phyloP scores from a whole-genome alignment of 2,113 vertebrate genomes.

The Elachura formosa region DNA sequence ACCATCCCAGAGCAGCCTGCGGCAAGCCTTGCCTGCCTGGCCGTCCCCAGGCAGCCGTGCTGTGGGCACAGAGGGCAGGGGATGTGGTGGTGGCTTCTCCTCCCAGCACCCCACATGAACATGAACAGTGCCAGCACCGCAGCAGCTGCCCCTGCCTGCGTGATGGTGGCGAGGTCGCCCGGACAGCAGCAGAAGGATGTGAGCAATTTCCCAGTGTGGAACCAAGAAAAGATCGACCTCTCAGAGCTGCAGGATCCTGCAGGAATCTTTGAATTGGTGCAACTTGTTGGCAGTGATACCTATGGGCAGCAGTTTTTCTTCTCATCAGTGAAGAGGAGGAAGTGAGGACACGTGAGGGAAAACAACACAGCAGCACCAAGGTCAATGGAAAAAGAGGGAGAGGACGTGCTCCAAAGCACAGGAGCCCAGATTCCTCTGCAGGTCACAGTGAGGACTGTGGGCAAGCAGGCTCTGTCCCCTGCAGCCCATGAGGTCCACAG shows the following conservation, averaged over 20 bases:
- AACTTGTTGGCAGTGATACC: neutral
- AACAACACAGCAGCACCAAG: neutral
- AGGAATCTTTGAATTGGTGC: neutral
- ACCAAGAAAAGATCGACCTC: neutral
- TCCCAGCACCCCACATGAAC: too few relatives aligned
- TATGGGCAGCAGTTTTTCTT: neutral
- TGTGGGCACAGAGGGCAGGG: too few relatives aligned
- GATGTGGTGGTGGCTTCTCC: neutral
- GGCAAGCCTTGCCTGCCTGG: neutral
- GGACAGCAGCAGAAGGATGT: neutral
- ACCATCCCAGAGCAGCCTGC: neutral
- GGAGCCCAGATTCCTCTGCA: neutral
- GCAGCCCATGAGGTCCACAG: neutral
- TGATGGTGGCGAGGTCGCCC: rapidly evolving
- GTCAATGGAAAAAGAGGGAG: neutral
- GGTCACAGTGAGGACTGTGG: neutral
- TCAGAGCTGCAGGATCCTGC: neutral
- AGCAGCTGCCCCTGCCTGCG: neutral
- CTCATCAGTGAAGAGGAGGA: neutral
- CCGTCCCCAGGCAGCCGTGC: neutral
- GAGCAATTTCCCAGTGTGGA: neutral
- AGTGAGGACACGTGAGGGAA: neutral
- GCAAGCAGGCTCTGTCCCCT: too few relatives aligned
- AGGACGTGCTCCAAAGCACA: neutral
- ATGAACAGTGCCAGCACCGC: neutral